These are phyloP conservation scores for Neotoxoptera formosana DNA, from an alignment of 1,140 invertebrate genomes.

Conservation along the genomic window DNA sequence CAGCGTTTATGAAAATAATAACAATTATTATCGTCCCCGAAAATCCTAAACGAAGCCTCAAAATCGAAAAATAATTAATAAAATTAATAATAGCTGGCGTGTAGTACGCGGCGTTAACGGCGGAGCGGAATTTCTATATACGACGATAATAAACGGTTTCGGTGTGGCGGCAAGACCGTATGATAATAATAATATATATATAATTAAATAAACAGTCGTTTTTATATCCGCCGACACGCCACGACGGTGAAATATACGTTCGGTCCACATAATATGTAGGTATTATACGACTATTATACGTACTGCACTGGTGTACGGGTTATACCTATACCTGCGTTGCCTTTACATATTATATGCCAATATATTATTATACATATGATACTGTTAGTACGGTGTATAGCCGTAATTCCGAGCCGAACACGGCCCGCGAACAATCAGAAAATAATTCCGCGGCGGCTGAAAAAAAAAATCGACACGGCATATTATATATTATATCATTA, in stretches of 20 bases:
- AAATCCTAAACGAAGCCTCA: not conserved
- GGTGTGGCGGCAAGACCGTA: not conserved
- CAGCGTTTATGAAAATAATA: not conserved
- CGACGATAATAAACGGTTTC: not conserved
- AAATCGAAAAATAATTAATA: not conserved
- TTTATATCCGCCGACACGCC: not conserved
- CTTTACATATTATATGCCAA: not conserved
- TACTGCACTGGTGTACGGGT: not conserved
- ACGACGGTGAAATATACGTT: not conserved
- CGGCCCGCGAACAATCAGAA: slow-evolving; percentile 6
- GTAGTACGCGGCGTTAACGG: not conserved
- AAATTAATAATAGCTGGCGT: not conserved
- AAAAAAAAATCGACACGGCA: slow-evolving; percentile 27
- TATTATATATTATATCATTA: not conserved
- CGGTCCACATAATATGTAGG: not conserved
- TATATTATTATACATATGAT: not conserved
- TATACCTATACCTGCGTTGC: not conserved
- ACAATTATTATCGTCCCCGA: not conserved
- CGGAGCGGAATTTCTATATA: too few species aligned
- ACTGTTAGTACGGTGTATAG: not conserved
- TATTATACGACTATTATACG: not conserved
- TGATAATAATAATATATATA: not conserved
- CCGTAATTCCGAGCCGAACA: not conserved
- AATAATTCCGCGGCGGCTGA: slow-evolving; percentile 2
- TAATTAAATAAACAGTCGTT: not conserved